Percentiles rank a stretch among this genome's conserved stretches.
These are phyloP conservation scores for Danio aesculapii DNA, from an alignment of 2,797 vertebrate species.

Conservation along the genomic window DNA sequence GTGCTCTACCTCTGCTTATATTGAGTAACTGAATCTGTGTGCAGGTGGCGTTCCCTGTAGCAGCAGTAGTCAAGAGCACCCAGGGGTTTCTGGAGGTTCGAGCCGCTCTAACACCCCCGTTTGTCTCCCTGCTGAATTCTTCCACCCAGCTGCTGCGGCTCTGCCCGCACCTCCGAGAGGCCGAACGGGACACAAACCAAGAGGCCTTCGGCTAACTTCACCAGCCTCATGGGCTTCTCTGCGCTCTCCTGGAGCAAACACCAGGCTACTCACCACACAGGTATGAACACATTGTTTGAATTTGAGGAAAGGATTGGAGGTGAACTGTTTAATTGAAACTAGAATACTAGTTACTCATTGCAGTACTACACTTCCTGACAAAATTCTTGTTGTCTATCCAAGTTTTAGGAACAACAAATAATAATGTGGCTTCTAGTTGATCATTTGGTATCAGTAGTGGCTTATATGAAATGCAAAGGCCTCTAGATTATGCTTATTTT, in stretches of 20 bases:
- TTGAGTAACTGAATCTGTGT: constrained; percentile 53
- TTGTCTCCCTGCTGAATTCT: constrained; percentile 89
- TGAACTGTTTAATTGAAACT: background rate
- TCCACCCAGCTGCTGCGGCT: constrained; percentile 85
- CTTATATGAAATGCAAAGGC: no score
- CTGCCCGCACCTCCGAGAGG: constrained; percentile 77
- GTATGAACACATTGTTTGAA: constrained; percentile 46
- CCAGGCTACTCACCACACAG: constrained; percentile 86
- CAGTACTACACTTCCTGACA: no score
- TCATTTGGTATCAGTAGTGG: no score
- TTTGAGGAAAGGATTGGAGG: background rate
- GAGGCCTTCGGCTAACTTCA: constrained; percentile 82
- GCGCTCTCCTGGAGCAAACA: constrained; percentile 86
- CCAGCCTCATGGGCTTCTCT: constrained; percentile 94
- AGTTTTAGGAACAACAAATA: no score
- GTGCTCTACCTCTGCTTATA: background rate
- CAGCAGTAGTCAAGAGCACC: constrained; percentile 36
- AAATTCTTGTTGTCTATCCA: no score
- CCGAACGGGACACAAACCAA: constrained; percentile 74
- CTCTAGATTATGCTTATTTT: no score
- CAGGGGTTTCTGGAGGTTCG: constrained; percentile 61
- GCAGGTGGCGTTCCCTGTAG: constrained; percentile 68
- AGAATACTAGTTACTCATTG: background rate
- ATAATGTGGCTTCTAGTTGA: no score
- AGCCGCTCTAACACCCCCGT: constrained; percentile 78